These are phyloP conservation scores for Pristionchus maxplancki DNA, from an alignment of 2,888 invertebrate species.

Conservation along the genomic window DNA sequence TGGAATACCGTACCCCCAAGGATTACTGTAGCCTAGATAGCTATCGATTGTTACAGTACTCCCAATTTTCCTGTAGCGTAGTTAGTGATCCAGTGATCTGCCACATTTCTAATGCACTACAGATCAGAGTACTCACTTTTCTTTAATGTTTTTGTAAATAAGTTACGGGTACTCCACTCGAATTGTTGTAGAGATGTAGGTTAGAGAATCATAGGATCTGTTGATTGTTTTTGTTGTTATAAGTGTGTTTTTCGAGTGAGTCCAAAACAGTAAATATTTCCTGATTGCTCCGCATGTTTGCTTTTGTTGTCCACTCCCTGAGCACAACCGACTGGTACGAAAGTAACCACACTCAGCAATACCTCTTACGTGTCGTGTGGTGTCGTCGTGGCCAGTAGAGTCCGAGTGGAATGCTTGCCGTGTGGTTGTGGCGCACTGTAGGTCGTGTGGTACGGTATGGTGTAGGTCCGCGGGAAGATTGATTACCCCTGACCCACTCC, in stretches of 20 bases:
- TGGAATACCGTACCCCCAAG: constrained; percentile 4
- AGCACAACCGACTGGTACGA: constrained; percentile 37
- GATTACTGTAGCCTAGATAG: constrained; percentile 31
- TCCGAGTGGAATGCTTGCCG: no score
- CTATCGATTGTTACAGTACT: constrained; percentile 26
- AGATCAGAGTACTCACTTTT: neutral
- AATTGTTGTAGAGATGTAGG: neutral
- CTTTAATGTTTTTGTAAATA: constrained; percentile 20
- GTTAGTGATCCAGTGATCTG: neutral
- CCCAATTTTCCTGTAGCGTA: no score
- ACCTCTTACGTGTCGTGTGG: constrained; percentile 5
- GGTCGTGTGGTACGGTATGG: neutral
- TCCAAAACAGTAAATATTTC: neutral
- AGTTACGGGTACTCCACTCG: neutral
- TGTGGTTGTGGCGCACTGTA: neutral
- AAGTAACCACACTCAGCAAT: constrained; percentile 13
- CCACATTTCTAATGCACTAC: neutral
- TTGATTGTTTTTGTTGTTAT: constrained; percentile 11
- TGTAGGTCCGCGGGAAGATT: neutral
- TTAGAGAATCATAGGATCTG: neutral
- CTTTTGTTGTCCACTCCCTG: neutral
- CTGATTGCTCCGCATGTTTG: neutral
- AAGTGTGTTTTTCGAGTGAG: neutral
- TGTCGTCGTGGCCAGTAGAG: no score
- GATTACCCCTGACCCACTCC: neutral